Evolutionary conservation across 2,888 invertebrate genomes (phyloP), one percentile per base, ranked within the genome.

Genomic region (Andrena chrysosceles): DNA sequence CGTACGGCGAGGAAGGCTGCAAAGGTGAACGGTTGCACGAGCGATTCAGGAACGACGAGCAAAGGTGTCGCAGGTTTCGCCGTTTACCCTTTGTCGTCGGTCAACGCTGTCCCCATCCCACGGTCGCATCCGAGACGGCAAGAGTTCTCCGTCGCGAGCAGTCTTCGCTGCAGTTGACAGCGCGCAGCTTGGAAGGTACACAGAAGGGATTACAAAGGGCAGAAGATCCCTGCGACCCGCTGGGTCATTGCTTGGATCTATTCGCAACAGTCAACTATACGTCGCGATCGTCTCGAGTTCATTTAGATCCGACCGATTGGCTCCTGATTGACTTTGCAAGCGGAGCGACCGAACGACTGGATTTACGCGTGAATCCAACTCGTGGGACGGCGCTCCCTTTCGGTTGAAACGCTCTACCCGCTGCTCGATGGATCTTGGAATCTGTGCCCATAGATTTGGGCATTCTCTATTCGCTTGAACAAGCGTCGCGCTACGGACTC

Each of bases 41-140:
- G 76, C 35, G 56, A 67, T 54, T 16, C 10, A 35, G 73, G 66
- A 56, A 72, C 62, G 52, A 42, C 42, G 75, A n/a, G n/a, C 33
- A 23, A 69, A 35, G 78, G 68, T 8, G 63, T 33, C 66, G 48
- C 60, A 75, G 52, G 59, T 72, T 83, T 31, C 72, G 62, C 68
- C 74, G 84, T 78, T 56, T 56, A 16, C 68, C 62, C 77, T 64
- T 76, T 62, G 64, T 80, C 78, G 75, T 73, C 67, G 85, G 86
- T 85, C 79, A 85, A 83, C 82, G 85, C 68, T 81, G 71, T 74
- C 77, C 81, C 72, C 62, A 56, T 77, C 31, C 75, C 63, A 76
- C 71, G 82, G 82, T 69, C 82, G 67, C 60, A 26, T 74, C 67
- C 71, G 71, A 68, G 69, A 8, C 23, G 69, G 31, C 74, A 7